phyloP scores from a whole-genome alignment of 2,888 invertebrate genomes.

The Drosophila macrospina region DNA sequence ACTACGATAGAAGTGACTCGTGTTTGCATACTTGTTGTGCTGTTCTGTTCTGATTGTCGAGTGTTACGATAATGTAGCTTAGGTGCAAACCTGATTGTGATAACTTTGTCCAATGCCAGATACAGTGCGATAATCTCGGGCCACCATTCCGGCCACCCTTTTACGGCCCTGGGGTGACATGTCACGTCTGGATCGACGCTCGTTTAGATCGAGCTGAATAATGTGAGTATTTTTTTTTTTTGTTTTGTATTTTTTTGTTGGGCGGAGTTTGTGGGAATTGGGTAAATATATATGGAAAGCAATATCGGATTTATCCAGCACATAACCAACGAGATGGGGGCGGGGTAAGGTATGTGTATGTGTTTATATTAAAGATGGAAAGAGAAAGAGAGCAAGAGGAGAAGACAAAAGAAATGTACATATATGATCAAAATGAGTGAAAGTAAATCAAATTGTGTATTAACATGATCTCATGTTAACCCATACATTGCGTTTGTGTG shows the following conservation, averaged over 20 bases:
- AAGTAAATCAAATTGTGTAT: conserved; percentile 34
- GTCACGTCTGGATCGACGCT: conserved; percentile 92
- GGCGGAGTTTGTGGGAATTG: conserved; percentile 22
- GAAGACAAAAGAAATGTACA: conserved; percentile 63
- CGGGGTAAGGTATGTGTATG: conserved; percentile 8
- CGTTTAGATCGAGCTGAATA: conserved; percentile 87
- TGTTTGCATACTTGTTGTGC: conserved; percentile 34
- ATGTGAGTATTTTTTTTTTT: conserved; percentile 38
- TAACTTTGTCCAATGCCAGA: conserved; percentile 86
- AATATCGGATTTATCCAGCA: conserved; percentile 36
- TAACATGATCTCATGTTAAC: conserved; percentile 31
- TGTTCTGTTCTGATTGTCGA: conserved; percentile 30
- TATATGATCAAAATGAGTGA: conserved; percentile 64
- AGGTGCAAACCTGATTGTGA: conserved; percentile 85
- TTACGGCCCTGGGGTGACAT: conserved; percentile 92
- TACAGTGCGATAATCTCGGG: conserved; percentile 87
- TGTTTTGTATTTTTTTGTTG: conserved; percentile 10
- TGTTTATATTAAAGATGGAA: conserved; percentile 24
- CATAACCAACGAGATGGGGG: conserved; percentile 12
- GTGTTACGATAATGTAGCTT: conserved; percentile 67
- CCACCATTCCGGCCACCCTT: conserved; percentile 89
- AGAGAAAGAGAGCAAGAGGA: conserved; percentile 56
- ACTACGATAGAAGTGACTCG: neutral
- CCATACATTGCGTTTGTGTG: conserved; percentile 42
- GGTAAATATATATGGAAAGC: conserved; percentile 16